phyloP scores from a whole-genome alignment of 2,113 vertebrate species.

The Tylochromis polylepis region DNA sequence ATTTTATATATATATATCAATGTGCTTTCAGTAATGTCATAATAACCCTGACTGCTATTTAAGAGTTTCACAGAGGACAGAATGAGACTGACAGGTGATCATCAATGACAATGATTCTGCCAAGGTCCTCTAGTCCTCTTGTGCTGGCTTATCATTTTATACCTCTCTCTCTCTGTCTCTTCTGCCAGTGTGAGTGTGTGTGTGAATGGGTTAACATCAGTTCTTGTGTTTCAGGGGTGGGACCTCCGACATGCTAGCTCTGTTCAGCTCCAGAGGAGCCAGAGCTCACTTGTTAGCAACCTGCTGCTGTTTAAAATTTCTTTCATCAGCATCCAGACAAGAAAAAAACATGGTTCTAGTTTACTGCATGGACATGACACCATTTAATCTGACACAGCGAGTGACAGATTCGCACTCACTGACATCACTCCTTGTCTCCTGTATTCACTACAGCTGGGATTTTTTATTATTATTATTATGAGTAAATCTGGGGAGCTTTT shows the following conservation, averaged over 20 bases:
- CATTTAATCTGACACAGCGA: background rate
- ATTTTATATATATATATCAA: background rate
- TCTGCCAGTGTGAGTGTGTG: background rate
- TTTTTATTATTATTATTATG: background rate
- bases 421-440: background rate
- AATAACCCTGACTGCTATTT: background rate
- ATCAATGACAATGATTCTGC: background rate
- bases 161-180: background rate
- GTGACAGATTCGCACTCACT: background rate
- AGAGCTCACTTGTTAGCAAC: background rate
- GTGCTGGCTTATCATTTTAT: background rate
- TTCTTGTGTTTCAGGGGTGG: background rate
- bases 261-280: background rate
- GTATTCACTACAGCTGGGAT: background rate
- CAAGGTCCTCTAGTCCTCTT: background rate
- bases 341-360: background rate
- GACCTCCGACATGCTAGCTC: background rate
- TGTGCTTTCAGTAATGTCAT: background rate
- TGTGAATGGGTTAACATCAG: background rate
- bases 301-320: background rate
- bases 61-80: background rate
- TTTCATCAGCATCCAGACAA: background rate
- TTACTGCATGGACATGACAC: background rate
- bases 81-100: background rate
- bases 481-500: no score